Percentiles rank a stretch among this genome's conserved stretches.
phyloP scores from a whole-genome alignment of 2,888 invertebrate species.

The Amaurobius ferox region DNA sequence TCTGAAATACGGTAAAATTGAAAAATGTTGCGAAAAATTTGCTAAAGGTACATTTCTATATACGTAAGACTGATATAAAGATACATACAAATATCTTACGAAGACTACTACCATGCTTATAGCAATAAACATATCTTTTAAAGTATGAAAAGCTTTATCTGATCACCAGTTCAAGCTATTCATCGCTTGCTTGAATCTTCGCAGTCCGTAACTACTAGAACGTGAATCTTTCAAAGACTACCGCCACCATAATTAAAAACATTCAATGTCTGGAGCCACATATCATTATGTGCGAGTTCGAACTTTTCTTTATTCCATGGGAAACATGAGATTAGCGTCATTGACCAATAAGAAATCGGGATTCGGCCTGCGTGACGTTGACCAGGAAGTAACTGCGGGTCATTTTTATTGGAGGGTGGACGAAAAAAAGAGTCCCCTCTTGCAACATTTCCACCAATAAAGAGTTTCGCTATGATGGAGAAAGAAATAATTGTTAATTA shows the following conservation, averaged over 20 bases:
- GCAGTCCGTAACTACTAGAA: background rate
- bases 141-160: background rate
- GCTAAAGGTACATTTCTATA: too few relatives aligned
- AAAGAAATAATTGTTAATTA: conserved; percentile 18
- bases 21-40: too few relatives aligned
- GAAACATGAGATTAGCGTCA: conserved; percentile 53
- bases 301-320: conserved; percentile 38
- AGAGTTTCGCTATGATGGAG: background rate
- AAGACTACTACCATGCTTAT: too few relatives aligned
- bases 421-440: background rate
- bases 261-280: background rate
- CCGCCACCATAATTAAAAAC: conserved; percentile 6
- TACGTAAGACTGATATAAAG: too few relatives aligned
- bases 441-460: conserved; percentile 3
- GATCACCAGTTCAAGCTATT: background rate
- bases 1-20: too few relatives aligned
- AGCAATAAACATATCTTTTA: background rate
- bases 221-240: background rate
- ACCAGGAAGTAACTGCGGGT: conserved; percentile 67
- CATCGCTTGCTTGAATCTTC: background rate
- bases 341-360: conserved; percentile 53
- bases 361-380: conserved; percentile 43
- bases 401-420: conserved; percentile 49
- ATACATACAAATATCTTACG: too few relatives aligned
- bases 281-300: background rate